A percentile compares a stretch with the other conserved stretches of the same genome.
Conservation (phyloP, 92 coral and sea anemone species). For the Heteractis magnifica region DNA sequence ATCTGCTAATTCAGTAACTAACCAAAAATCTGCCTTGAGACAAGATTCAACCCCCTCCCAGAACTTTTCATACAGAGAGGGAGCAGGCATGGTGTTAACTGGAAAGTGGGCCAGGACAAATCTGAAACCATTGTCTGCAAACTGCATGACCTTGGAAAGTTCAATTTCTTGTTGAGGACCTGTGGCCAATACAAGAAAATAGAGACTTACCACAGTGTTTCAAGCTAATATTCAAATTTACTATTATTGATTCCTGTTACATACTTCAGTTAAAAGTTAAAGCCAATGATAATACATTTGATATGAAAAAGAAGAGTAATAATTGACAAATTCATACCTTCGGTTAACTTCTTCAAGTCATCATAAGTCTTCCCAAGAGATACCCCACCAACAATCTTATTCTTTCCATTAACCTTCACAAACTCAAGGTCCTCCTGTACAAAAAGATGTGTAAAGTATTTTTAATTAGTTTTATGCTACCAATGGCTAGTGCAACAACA, state of each 20-base stretch:
- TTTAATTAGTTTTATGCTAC: not conserved
- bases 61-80: no score
- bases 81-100: slow-evolving; percentile 38
- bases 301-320: no score
- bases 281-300: no score
- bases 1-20: no score
- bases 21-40: no score
- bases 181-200: no score
- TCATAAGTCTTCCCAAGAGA: slow-evolving; percentile 40
- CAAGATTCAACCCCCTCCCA: no score
- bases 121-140: slow-evolving; percentile 51
- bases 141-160: slow-evolving; percentile 50
- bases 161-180: slow-evolving; percentile 16
- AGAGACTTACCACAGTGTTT: no score
- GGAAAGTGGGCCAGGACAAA: slow-evolving; percentile 45
- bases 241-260: no score
- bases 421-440: slow-evolving; percentile 41
- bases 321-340: slow-evolving; percentile 14
- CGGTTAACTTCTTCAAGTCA: slow-evolving; percentile 11
- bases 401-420: slow-evolving; percentile 30
- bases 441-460: not conserved
- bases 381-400: slow-evolving; percentile 35
- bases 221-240: no score
- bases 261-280: no score
- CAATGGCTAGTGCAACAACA: no score